Evolutionary conservation across 2,888 invertebrate species (phyloP).

Genomic region (Meghimatium bilineatum): DNA sequence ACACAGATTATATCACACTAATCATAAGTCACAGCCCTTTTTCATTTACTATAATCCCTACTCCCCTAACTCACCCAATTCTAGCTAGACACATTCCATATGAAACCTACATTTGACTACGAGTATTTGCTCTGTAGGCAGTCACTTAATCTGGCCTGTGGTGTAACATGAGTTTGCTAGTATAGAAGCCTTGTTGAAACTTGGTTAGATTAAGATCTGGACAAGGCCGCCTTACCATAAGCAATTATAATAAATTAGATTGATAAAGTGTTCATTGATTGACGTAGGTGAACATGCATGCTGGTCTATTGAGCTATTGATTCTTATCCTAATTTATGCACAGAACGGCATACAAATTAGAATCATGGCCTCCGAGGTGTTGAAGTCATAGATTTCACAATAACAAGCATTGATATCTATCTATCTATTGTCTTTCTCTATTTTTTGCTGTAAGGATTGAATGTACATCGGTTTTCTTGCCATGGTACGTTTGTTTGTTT

Average conservation of each 20-base stretch:
- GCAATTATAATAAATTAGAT: slow-evolving; percentile 23
- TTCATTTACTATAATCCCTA: no score
- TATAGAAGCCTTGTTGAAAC: no score
- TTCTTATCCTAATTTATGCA: slow-evolving; percentile 14
- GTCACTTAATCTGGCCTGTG: background rate
- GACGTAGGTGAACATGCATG: background rate
- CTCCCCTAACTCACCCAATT: no score
- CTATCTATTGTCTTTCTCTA: no score
- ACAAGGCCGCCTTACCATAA: background rate
- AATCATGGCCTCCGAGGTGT: background rate
- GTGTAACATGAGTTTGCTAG: background rate
- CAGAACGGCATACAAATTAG: background rate
- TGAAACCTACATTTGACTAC: no score
- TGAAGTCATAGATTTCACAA: no score
- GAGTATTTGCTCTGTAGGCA: background rate
- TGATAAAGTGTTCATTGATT: slow-evolving; percentile 7
- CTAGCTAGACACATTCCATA: background rate
- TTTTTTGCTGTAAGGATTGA: no score
- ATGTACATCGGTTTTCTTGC: no score
- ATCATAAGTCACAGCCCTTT: no score
- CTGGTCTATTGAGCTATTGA: background rate
- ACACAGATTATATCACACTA: no score
- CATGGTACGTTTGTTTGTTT: no score
- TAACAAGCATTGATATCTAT: no score
- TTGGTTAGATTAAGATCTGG: background rate